Percentiles rank a stretch among this genome's conserved stretches.
phyloP scores from a whole-genome alignment of 2,888 invertebrate species.

The Archaeoteleia sp. region DNA sequence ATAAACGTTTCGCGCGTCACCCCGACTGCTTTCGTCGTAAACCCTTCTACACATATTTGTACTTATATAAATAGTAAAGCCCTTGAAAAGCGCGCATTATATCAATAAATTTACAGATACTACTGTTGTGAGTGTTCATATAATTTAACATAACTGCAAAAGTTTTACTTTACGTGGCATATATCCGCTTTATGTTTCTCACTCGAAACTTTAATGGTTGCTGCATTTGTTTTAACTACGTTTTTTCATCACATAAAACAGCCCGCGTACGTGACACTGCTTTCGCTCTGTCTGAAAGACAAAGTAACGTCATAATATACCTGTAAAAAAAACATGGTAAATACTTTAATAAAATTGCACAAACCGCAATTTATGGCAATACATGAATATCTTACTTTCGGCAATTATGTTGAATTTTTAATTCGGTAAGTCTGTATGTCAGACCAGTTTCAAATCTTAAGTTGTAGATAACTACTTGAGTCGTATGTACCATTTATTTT shows the following conservation, averaged over 20 bases:
- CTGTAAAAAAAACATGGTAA: slow-evolving; percentile 31
- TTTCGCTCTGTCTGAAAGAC: slow-evolving; percentile 29
- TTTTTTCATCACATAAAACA: slow-evolving; percentile 39
- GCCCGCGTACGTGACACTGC: slow-evolving; percentile 35
- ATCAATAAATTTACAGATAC: slow-evolving; percentile 37
- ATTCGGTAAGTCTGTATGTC: too few relatives aligned
- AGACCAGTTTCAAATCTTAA: too few relatives aligned
- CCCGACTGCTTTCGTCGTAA: not conserved
- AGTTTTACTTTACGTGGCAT: slow-evolving; percentile 34
- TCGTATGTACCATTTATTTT: too few relatives aligned
- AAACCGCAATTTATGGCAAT: slow-evolving; percentile 22
- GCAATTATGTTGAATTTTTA: not conserved
- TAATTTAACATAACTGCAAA: slow-evolving; percentile 44
- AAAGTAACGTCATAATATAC: slow-evolving; percentile 36
- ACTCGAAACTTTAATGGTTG: slow-evolving; percentile 43
- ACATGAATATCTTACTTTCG: slow-evolving; percentile 5
- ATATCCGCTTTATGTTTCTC: slow-evolving; percentile 36
- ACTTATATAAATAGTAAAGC: slow-evolving; percentile 12
- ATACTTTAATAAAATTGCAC: slow-evolving; percentile 31
- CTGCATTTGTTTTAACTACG: slow-evolving; percentile 37
- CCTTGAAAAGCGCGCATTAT: slow-evolving; percentile 32
- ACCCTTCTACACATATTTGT: slow-evolving; percentile 22
- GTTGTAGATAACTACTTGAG: too few relatives aligned
- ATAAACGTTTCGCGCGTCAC: slow-evolving; percentile 8
- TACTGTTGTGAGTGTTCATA: slow-evolving; percentile 34